Evolutionary conservation across 1,140 invertebrate species (phyloP).

Genomic region (Drosophila ananassae): DNA sequence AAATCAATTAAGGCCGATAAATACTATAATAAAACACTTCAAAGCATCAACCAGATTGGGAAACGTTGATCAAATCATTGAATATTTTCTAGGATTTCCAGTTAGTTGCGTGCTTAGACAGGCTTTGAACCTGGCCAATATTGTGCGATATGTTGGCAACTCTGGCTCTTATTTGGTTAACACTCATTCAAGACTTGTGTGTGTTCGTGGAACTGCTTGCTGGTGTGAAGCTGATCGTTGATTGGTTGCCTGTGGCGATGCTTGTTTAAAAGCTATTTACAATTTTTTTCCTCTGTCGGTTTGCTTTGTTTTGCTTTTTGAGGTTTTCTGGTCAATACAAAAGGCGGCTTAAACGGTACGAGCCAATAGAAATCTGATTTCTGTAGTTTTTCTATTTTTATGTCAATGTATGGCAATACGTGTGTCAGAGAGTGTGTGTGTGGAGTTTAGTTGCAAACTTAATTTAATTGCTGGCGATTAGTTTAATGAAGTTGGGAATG

Average conservation of each 20-base stretch:
- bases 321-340: constrained; percentile 43
- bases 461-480: constrained; percentile 63
- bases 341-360: constrained; percentile 45
- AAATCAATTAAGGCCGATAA: constrained; percentile 69
- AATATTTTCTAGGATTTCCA: constrained; percentile 36
- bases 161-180: constrained; percentile 52
- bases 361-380: constrained; percentile 55
- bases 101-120: constrained; percentile 19
- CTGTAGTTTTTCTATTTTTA: constrained; percentile 6
- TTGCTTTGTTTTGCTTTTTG: constrained; percentile 61
- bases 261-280: constrained; percentile 75
- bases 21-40: constrained; percentile 49
- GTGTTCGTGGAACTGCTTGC: constrained; percentile 10
- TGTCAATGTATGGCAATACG: constrained; percentile 9
- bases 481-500: constrained; percentile 27
- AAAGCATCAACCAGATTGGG: constrained; percentile 14
- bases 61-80: constrained; percentile 51
- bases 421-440: constrained; percentile 16
- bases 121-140: constrained; percentile 10
- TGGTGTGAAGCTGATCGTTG: constrained; percentile 43
- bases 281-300: constrained; percentile 46
- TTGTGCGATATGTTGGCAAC: constrained; percentile 54
- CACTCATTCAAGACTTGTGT: constrained; percentile 8
- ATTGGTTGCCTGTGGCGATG: constrained; percentile 63
- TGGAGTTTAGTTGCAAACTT: constrained; percentile 8